phyloP scores from a whole-genome alignment of 2,113 vertebrate genomes.

The Chrysemys picta region DNA sequence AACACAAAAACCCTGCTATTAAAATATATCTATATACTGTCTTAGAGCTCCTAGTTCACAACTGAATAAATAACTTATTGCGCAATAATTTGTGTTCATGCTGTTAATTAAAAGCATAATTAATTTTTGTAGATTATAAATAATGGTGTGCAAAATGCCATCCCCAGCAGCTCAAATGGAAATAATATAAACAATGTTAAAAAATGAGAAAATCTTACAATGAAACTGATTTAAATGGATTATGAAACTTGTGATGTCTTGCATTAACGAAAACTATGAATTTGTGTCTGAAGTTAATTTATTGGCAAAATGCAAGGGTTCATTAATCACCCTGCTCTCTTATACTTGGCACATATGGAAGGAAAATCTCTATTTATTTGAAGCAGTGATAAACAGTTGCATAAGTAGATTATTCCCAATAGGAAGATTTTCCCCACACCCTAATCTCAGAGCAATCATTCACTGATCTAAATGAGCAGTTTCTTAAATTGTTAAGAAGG shows the following conservation, averaged over 20 bases:
- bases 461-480: slow-evolving; percentile 93
- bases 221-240: slow-evolving; percentile 66
- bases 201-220: slow-evolving; percentile 52
- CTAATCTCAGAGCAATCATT: slow-evolving; percentile 91
- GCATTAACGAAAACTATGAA: slow-evolving; percentile 67
- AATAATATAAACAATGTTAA: slow-evolving; percentile 77
- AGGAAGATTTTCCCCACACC: slow-evolving; percentile 85
- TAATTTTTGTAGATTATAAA: slow-evolving; percentile 85
- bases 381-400: slow-evolving; percentile 86
- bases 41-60: slow-evolving; percentile 68
- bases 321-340: slow-evolving; percentile 90
- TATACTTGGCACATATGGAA: slow-evolving; percentile 84
- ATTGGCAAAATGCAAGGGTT: slow-evolving; percentile 74
- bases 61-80: slow-evolving; percentile 79
- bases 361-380: slow-evolving; percentile 87
- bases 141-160: slow-evolving; percentile 77
- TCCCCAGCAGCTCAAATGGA: slow-evolving; percentile 78
- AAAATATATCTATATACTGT: slow-evolving; percentile 21
- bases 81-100: slow-evolving; percentile 83
- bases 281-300: slow-evolving; percentile 78
- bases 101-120: slow-evolving; percentile 85
- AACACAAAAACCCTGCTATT: slow-evolving; percentile 35
- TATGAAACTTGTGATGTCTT: slow-evolving; percentile 37
- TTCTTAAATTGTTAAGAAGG: slow-evolving; percentile 87
- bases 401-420: slow-evolving; percentile 90